Conservation (phyloP, 2,113 vertebrate species). For the Dasyprocta punctata region DNA sequence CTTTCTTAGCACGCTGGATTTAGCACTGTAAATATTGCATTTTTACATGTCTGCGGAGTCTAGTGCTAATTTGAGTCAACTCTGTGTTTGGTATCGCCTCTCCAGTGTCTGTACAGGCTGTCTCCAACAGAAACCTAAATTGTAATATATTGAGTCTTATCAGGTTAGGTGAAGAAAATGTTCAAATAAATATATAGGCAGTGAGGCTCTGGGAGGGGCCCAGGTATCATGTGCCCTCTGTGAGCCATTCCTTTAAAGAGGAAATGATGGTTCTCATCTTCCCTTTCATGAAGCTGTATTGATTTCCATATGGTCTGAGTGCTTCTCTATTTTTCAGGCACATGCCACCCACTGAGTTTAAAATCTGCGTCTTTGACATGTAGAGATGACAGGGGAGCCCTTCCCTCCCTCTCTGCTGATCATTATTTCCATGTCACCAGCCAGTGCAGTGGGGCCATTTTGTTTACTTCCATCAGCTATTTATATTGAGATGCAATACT, state of each 20-base stretch:
- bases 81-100: not conserved
- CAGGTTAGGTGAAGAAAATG: not conserved
- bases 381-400: not conserved
- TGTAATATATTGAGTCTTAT: not conserved
- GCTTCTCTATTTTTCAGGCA: slow-evolving; percentile 3
- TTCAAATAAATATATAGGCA: not conserved
- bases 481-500: slow-evolving; percentile 73
- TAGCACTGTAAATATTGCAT: not conserved
- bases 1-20: not conserved
- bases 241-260: slow-evolving; percentile 56
- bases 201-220: not conserved
- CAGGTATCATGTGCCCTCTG: not conserved
- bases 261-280: slow-evolving; percentile 10
- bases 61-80: not conserved
- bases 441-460: slow-evolving; percentile 30
- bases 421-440: slow-evolving; percentile 48
- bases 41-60: not conserved
- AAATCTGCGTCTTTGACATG: slow-evolving; percentile 23
- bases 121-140: not conserved
- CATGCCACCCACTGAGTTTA: slow-evolving; percentile 9
- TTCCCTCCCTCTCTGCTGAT: not conserved
- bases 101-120: not conserved
- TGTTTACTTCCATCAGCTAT: slow-evolving; percentile 60
- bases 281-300: not conserved
- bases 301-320: slow-evolving; percentile 30